phyloP scores from a whole-genome alignment of 2,888 invertebrate genomes.

The Onchidella celtica region DNA sequence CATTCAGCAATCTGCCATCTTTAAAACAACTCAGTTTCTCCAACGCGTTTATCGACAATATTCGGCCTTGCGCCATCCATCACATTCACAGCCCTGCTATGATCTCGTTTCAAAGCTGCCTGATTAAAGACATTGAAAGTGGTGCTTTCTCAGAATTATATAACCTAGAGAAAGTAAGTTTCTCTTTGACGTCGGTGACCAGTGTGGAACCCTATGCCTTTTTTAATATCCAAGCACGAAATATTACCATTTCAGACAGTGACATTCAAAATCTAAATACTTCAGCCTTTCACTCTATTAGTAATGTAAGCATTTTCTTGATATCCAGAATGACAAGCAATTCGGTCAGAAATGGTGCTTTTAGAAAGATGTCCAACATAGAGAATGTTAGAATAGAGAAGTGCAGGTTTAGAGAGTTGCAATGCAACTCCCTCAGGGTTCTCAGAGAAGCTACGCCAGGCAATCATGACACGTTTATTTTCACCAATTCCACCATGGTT shows the following conservation, averaged over 20 bases:
- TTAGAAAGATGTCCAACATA: not conserved
- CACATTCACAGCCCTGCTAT: slow-evolving; percentile 3
- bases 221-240: not conserved
- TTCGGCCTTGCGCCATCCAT: not conserved
- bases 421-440: slow-evolving; percentile 19
- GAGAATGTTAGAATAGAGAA: not conserved
- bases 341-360: not conserved
- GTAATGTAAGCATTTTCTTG: not conserved
- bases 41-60: not conserved
- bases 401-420: not conserved
- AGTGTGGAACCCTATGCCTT: slow-evolving; percentile 13
- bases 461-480: slow-evolving; percentile 11
- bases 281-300: slow-evolving; percentile 6
- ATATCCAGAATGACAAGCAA: not conserved
- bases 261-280: slow-evolving; percentile 2
- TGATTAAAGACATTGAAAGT: not conserved
- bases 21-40: slow-evolving; percentile 12
- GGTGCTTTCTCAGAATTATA: slow-evolving; percentile 13
- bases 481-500: not conserved
- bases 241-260: not conserved
- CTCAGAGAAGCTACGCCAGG: slow-evolving; percentile 32
- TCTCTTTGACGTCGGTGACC: not conserved
- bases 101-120: not conserved
- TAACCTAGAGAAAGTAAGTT: not conserved
- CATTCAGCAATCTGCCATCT: slow-evolving; percentile 2